Evolutionary conservation across 2,888 invertebrate species (phyloP).

Genomic region (Fragum sueziense): DNA sequence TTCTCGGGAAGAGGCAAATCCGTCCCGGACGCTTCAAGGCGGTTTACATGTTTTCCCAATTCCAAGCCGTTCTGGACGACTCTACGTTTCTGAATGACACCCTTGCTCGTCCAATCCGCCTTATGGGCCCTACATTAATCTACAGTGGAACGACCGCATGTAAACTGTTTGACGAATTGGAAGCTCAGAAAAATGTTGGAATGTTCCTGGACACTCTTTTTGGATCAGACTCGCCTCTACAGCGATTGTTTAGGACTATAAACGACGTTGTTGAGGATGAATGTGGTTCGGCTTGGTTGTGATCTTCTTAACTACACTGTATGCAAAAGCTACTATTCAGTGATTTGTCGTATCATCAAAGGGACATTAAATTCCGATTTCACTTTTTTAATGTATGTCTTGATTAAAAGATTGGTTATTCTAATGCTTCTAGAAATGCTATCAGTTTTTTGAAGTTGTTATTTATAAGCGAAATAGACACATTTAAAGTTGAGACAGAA

Average conservation of each 20-base stretch:
- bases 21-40: constrained; percentile 49
- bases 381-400: no score
- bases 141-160: constrained; percentile 77
- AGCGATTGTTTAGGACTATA: not conserved
- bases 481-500: no score
- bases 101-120: constrained; percentile 66
- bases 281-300: not conserved
- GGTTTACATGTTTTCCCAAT: constrained; percentile 78
- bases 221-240: not conserved
- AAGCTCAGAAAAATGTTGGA: constrained; percentile 13
- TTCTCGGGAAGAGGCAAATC: constrained; percentile 47
- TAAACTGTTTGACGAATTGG: constrained; percentile 71
- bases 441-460: no score
- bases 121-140: constrained; percentile 61
- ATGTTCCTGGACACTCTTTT: not conserved
- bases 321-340: no score
- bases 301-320: no score
- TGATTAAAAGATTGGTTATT: no score
- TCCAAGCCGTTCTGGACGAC: constrained; percentile 77
- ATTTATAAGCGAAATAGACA: no score
- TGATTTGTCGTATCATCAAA: no score
- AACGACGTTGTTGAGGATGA: not conserved
- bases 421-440: no score
- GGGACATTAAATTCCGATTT: no score
- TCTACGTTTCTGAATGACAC: constrained; percentile 75